These are phyloP conservation scores for Dasypus novemcinctus DNA, from an alignment of 2,113 vertebrate genomes.

Conservation along the genomic window DNA sequence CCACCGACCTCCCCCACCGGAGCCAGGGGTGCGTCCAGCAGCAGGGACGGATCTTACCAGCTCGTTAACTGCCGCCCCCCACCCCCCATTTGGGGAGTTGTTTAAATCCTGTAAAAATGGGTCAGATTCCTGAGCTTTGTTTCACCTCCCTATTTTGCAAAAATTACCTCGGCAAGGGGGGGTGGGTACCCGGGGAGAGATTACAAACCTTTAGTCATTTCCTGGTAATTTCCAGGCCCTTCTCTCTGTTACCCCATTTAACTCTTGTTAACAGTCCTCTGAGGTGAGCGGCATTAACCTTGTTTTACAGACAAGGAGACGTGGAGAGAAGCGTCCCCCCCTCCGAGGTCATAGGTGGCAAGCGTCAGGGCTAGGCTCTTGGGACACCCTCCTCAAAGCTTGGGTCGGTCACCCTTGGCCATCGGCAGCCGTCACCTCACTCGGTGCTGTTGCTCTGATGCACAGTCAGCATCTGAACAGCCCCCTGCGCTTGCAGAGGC, in stretches of 20 bases:
- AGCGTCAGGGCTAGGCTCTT: rapidly evolving
- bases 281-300: not conserved
- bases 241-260: rapidly evolving
- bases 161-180: not conserved
- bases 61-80: too few species aligned
- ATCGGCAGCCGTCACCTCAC: rapidly evolving
- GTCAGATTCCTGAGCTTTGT: not conserved
- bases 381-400: rapidly evolving
- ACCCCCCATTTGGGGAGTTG: not conserved
- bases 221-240: rapidly evolving
- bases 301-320: not conserved
- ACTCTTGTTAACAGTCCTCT: rapidly evolving
- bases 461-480: not conserved
- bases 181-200: not conserved
- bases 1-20: not conserved
- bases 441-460: not conserved
- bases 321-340: not conserved
- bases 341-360: rapidly evolving
- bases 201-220: rapidly evolving
- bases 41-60: not conserved
- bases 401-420: rapidly evolving
- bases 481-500: rapidly evolving
- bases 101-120: not conserved
- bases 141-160: not conserved
- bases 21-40: not conserved